A percentile compares a stretch with the other conserved stretches of the same genome.
Conservation (phyloP, 1,140 invertebrate species). For the Caenorhabditis remanei region DNA sequence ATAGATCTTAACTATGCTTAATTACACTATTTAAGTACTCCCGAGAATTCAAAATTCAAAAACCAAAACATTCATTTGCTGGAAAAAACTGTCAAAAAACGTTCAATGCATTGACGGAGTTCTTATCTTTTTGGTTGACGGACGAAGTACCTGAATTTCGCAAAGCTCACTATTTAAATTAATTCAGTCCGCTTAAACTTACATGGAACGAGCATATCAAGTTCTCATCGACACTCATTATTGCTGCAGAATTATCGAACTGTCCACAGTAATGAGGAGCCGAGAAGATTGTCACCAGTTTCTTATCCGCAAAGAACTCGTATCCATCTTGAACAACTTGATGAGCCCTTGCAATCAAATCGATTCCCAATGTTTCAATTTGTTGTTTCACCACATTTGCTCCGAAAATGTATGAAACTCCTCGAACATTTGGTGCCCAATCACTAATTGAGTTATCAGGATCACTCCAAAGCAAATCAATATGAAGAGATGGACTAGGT, state of each 20-base stretch:
- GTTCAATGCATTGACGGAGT: background rate
- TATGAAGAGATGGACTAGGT: slow-evolving; percentile 56
- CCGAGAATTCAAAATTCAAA: background rate
- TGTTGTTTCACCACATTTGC: slow-evolving; percentile 60
- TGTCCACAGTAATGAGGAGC: slow-evolving; percentile 87
- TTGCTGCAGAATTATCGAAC: slow-evolving; percentile 65
- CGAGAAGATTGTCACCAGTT: slow-evolving; percentile 83
- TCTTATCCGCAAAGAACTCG: slow-evolving; percentile 91
- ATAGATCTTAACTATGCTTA: too few species aligned
- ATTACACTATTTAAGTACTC: too few species aligned
- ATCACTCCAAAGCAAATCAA: slow-evolving; percentile 81
- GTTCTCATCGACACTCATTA: slow-evolving; percentile 67
- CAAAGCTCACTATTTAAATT: background rate
- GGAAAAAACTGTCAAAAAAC: background rate
- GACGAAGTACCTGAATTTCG: background rate
- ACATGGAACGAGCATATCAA: slow-evolving; percentile 61
- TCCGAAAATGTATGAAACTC: slow-evolving; percentile 77
- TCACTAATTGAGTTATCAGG: slow-evolving; percentile 85
- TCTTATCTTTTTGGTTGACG: background rate
- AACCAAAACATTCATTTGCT: too few species aligned
- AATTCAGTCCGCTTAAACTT: background rate
- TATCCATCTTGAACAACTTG: slow-evolving; percentile 91
- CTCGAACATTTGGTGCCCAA: slow-evolving; percentile 81
- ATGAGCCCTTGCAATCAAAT: slow-evolving; percentile 60
- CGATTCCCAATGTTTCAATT: slow-evolving; percentile 29